Evolutionary conservation across 2,797 vertebrate genomes (phyloP), one percentile per base, ranked within the genome.

Genomic region (Adrianichthys oophorus): DNA sequence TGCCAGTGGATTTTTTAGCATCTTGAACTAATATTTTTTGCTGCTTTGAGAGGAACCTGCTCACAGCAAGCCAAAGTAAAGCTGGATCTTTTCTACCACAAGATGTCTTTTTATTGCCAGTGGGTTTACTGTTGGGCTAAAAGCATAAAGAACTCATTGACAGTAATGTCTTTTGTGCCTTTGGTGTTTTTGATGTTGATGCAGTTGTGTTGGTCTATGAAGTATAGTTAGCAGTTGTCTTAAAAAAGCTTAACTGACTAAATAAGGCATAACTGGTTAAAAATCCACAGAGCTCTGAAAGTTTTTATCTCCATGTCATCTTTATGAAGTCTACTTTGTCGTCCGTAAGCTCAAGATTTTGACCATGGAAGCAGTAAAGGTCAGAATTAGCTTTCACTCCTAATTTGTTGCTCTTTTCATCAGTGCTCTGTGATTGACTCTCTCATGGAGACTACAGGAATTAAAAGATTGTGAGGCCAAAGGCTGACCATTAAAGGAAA

Each of bases 341-440:
- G 43, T 49, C 48, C 26, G 32, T 17, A 16, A 8, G 47, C 44
- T 78, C 1, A 44, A 65, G 63, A 78, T 53, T 59, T 40, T 14
- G 32, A 59, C 41, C 68, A 70, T 72, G 62, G 76, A 79, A 84
- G 82, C 45, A 14, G 41, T 44, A 50, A 66, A 56, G 70, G 62
- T 77, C 67, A 48, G 62, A 52, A 12, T 78, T 6, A 37, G 16
- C 60, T 76, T 73, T 77, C 59, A 37, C 52, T 16, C 42, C 48
- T 56, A 67, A 80, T 77, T 83, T 41, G 46, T 48, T 52, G 7
- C 65, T 29, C 70, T 83, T 83, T 86, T 84, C 76, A 83, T 85
- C 74, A 72, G 1, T 55, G 68, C 16, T 24, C 54, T 65, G 62
- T 79, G 72, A 77, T 79, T 82, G 82, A 73, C 53, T 76, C 32